Conservation (phyloP, 2,797 vertebrate species). For the Gephyroberyx darwinii region DNA sequence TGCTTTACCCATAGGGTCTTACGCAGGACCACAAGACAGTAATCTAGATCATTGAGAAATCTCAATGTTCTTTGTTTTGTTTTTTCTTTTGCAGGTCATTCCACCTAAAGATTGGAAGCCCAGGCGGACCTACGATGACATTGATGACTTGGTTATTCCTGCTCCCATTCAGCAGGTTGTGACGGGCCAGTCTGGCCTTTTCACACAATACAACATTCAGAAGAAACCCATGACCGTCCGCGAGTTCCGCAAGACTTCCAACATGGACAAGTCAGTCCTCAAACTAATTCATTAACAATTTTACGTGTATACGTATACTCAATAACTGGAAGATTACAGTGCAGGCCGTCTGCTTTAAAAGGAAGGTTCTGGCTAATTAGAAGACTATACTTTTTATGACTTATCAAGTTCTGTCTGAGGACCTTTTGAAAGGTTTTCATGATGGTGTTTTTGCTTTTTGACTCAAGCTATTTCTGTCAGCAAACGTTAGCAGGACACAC, state of each 20-base stretch:
- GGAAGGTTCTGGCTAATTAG: neutral
- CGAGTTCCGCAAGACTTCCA: conserved; percentile 93
- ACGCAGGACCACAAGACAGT: too few relatives aligned
- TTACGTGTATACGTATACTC: neutral
- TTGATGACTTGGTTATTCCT: conserved; percentile 93
- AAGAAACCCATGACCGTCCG: conserved; percentile 97
- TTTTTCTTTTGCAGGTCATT: conserved; percentile 83
- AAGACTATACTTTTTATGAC: too few relatives aligned
- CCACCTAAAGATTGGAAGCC: conserved; percentile 97
- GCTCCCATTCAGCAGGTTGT: conserved; percentile 98
- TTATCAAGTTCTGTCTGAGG: neutral
- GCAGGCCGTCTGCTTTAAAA: neutral
- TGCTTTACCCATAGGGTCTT: too few relatives aligned
- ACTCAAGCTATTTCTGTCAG: too few relatives aligned
- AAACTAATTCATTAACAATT: neutral
- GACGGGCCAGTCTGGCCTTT: conserved; percentile 96
- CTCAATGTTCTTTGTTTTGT: neutral
- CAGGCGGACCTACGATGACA: conserved; percentile 89
- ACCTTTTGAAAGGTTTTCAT: too few relatives aligned
- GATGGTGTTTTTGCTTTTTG: too few relatives aligned
- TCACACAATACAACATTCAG: conserved; percentile 99
- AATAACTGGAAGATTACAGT: neutral
- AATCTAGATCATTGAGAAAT: too few relatives aligned
- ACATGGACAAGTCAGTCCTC: conserved; percentile 90
- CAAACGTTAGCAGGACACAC: too few relatives aligned